Evolutionary conservation across 2,797 vertebrate genomes (phyloP).

Genomic region (Okamejei kenojei): DNA sequence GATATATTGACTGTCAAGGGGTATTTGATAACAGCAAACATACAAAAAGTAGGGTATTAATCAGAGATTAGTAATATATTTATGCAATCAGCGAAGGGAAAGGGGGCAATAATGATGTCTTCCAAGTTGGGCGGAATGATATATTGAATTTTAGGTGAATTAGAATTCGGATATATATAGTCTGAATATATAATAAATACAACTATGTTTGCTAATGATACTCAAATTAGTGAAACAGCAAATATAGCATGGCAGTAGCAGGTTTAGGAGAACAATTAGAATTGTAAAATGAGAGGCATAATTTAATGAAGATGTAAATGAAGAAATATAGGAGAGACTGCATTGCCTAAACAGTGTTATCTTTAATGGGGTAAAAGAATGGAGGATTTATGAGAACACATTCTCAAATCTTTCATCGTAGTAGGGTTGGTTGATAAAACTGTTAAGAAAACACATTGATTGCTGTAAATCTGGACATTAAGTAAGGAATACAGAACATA

Average conservation of each 20-base stretch:
- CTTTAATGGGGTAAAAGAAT: background rate
- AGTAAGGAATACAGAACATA: background rate
- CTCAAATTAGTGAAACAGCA: background rate
- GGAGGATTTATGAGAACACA: background rate
- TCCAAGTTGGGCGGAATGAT: background rate
- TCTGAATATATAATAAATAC: background rate
- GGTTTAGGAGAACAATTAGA: background rate
- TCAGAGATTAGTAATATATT: background rate
- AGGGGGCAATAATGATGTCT: background rate
- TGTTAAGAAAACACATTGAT: background rate
- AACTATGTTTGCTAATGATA: background rate
- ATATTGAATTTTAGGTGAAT: background rate
- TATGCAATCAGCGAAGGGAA: background rate
- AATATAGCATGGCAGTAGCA: background rate
- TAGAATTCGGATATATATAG: background rate
- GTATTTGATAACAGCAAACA: background rate
- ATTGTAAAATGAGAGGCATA: background rate
- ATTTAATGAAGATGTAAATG: background rate
- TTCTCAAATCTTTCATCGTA: background rate
- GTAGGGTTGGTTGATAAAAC: background rate
- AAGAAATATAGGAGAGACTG: background rate
- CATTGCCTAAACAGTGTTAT: background rate
- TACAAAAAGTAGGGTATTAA: background rate
- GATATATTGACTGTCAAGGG: background rate
- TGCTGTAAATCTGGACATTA: background rate